Percentiles rank a stretch among this genome's conserved stretches.
Evolutionary conservation across 2,888 invertebrate species (phyloP).

Genomic region (Alcis repandata): DNA sequence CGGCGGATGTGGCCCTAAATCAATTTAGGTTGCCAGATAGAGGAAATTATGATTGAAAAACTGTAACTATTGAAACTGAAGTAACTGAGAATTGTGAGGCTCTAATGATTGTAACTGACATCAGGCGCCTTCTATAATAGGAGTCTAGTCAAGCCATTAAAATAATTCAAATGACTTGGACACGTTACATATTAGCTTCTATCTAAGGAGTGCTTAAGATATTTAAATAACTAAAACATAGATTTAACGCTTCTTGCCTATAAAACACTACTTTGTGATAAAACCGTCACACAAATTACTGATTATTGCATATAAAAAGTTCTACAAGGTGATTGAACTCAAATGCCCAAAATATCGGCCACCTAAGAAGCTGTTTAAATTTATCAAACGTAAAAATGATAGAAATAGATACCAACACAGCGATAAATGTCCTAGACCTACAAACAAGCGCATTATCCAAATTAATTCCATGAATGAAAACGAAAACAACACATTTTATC

Average conservation of each 20-base stretch:
- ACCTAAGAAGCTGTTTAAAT: neutral
- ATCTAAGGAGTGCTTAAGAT: neutral
- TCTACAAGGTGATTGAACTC: conserved; percentile 12
- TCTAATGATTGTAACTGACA: conserved; percentile 9
- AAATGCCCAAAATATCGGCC: neutral
- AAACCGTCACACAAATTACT: conserved; percentile 14
- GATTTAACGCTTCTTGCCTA: neutral
- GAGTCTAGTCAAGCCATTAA: conserved; percentile 16
- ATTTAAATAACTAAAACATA: neutral
- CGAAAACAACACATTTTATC: conserved; percentile 58
- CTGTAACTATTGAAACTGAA: no score
- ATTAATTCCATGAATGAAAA: conserved; percentile 52
- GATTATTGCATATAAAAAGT: conserved; percentile 8
- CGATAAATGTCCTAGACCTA: conserved; percentile 57
- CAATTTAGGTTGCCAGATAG: no score
- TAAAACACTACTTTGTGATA: conserved; percentile 1
- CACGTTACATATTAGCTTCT: neutral
- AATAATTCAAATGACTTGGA: conserved; percentile 11
- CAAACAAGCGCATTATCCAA: conserved; percentile 52
- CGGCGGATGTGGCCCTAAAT: no score
- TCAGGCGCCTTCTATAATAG: conserved; percentile 16
- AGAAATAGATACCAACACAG: neutral
- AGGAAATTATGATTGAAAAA: no score
- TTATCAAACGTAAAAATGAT: neutral
- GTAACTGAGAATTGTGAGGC: no score